phyloP scores from a whole-genome alignment of 1,140 invertebrate species.

The Philotrypesis tridentata region DNA sequence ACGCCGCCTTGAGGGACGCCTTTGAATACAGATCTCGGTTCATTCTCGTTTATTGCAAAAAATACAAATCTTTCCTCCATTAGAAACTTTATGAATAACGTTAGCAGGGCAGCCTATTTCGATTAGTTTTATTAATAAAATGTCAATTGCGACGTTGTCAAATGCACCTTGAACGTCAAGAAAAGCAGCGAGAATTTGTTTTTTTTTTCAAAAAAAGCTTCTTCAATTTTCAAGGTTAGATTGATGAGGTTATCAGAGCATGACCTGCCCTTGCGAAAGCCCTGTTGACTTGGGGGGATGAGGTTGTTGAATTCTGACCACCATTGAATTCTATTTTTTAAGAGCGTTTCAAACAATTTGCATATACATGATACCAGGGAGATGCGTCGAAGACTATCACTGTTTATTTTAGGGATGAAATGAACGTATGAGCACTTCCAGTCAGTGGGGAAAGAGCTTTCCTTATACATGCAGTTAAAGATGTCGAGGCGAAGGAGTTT shows the following conservation, averaged over 20 bases:
- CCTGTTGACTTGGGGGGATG: no score
- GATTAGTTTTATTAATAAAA: not conserved
- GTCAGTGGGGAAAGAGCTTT: conserved; percentile 8
- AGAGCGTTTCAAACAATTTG: conserved; percentile 40
- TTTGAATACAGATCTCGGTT: not conserved
- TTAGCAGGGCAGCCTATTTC: not conserved
- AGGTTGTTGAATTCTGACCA: not conserved
- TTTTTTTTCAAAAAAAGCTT: not conserved
- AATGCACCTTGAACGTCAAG: conserved; percentile 1
- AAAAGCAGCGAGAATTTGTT: not conserved
- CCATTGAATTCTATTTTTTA: not conserved
- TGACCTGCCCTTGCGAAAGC: not conserved
- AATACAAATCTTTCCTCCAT: not conserved
- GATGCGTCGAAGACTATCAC: conserved; percentile 39
- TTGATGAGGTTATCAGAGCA: not conserved
- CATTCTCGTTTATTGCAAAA: not conserved
- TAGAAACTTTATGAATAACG: not conserved
- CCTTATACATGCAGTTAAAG: conserved; percentile 39
- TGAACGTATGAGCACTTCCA: conserved; percentile 43
- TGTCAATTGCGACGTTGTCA: not conserved
- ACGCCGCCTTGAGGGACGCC: not conserved
- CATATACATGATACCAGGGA: conserved; percentile 48
- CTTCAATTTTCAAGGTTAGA: not conserved
- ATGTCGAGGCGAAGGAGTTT: conserved; percentile 17
- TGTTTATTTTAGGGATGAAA: conserved; percentile 42